Base-by-base conservation (phyloP, 1,140 invertebrate genomes). In the Saccostrea echinata region DNA sequence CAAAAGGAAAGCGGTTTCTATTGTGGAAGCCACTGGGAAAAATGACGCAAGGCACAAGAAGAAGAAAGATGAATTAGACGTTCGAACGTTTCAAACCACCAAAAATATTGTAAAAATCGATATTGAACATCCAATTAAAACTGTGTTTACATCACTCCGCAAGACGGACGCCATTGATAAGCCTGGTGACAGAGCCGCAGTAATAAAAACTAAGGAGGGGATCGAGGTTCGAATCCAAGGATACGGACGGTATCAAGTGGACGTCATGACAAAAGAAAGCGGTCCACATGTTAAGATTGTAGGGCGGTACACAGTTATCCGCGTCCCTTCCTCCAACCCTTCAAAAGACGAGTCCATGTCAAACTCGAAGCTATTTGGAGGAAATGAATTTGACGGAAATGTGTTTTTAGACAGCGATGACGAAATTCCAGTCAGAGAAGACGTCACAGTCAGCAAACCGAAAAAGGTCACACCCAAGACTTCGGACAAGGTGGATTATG, bases 81-180 rank as follows among this genome's bases (percentile, higher is more conserved):
- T 61, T 57, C 52, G 61, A 61, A 87, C 86, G 18, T 61, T 82
- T 33, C 27, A 83, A 53, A 83, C 86, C 21, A 83, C 76, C 18
- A 68, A 81, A 30, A 81, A 80, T 33, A 61, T 82, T 33, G 53
- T 87, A n/a, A 82, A 87, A 52, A 82, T 87, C 8, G 24, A 76
- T 57, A 87, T 87, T n/a, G 76, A 81, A 43, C 53, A 61, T 43
- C 53, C 71, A 64, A n/a, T 53, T n/a, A 82, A 82, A 24, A 57
- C 53, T 1, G 57, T 87, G 27, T 87, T 87, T 83, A 81, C 86
- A 51, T 87, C 86, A 3, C 21, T 87, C 30, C 55, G 33, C 21
- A 81, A 80, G 82, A 83, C n/a, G 0, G 86, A 87, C 33, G 86
- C 86, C 52, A 87, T 33, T 83, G 86, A 87, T 13, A 82, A 87